These are phyloP conservation scores for silkworm (Bombyx mori) DNA, from an alignment of 1,140 invertebrate species.

Conservation along the genomic window DNA sequence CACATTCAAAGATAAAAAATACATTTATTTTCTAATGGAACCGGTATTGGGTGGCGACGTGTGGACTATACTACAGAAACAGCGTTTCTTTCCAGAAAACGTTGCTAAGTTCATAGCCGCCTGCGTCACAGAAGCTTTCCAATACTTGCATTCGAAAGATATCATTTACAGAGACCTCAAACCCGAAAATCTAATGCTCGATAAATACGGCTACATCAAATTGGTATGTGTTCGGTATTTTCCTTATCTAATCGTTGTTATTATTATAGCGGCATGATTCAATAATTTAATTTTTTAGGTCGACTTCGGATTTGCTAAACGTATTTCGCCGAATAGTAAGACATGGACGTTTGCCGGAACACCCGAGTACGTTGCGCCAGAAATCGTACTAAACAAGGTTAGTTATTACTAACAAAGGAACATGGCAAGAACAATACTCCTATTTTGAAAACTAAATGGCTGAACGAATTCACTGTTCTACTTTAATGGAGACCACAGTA, in stretches of 20 bases:
- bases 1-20: conserved; percentile 95
- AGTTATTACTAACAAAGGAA: neutral
- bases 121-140: conserved; percentile 93
- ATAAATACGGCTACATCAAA: conserved; percentile 91
- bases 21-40: conserved; percentile 98
- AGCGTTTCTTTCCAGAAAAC: conserved; percentile 87
- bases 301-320: conserved; percentile 98
- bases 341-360: conserved; percentile 99
- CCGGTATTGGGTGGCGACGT: conserved; percentile 96
- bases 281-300: conserved; percentile 74
- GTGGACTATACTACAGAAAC: conserved; percentile 92
- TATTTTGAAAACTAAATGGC: too few relatives aligned
- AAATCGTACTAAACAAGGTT: conserved; percentile 92
- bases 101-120: conserved; percentile 91
- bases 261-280: neutral
- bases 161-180: conserved; percentile 96
- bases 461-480: too few relatives aligned
- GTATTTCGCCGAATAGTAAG: conserved; percentile 82
- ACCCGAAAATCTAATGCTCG: conserved; percentile 94
- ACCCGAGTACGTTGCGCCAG: conserved; percentile 92
- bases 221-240: conserved; percentile 73
- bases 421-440: neutral
- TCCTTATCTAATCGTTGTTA: conserved; percentile 1
- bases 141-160: conserved; percentile 88
- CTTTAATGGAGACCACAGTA: too few relatives aligned